phyloP scores from a whole-genome alignment of 2,113 vertebrate species.

The Neolamprologus toae region DNA sequence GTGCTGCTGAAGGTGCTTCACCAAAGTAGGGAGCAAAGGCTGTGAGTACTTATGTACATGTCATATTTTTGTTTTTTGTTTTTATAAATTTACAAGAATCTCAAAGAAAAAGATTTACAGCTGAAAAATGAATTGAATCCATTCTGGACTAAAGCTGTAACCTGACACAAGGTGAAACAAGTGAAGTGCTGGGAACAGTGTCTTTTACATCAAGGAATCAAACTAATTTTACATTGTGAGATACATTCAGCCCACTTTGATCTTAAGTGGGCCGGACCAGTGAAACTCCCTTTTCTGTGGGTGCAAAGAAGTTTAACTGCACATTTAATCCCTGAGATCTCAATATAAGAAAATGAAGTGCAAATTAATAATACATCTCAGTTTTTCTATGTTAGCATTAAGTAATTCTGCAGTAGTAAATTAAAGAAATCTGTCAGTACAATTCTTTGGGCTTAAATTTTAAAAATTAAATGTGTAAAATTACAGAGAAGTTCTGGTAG shows the following conservation, averaged over 20 bases:
- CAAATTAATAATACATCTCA: neutral
- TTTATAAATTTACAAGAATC: neutral
- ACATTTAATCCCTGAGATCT: neutral
- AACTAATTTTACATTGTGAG: neutral
- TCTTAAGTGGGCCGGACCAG: neutral
- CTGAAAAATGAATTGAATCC: neutral
- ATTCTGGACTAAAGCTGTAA: neutral
- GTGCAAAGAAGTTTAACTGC: neutral
- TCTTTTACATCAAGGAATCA: neutral
- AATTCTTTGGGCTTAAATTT: neutral
- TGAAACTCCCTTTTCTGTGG: neutral
- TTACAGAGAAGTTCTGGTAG: neutral
- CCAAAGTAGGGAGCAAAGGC: neutral
- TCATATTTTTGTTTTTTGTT: neutral
- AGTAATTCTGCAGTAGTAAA: neutral
- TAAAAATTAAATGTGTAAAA: neutral
- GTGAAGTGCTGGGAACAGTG: neutral
- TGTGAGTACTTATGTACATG: neutral
- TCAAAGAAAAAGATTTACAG: neutral
- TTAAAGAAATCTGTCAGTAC: neutral
- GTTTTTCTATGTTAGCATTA: neutral
- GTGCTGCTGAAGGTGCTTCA: neutral
- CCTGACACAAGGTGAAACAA: neutral
- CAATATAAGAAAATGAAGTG: neutral
- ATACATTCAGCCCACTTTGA: neutral